These are phyloP conservation scores for Meganola albula DNA, from an alignment of 2,888 invertebrate genomes.

Conservation along the genomic window DNA sequence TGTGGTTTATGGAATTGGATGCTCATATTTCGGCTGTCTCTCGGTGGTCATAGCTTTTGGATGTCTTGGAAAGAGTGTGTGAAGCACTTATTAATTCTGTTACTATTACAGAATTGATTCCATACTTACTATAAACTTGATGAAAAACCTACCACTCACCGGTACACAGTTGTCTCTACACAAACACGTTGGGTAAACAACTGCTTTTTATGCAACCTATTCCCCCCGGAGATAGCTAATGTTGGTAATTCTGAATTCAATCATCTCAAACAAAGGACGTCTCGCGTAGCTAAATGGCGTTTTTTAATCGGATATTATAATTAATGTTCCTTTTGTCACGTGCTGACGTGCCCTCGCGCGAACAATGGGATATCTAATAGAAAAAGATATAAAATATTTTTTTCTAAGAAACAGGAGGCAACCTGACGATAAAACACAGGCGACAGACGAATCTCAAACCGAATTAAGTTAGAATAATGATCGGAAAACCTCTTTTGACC, in stretches of 20 bases:
- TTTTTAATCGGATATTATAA: constrained; percentile 79
- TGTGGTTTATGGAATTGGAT: constrained; percentile 76
- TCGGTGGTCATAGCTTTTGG: constrained; percentile 62
- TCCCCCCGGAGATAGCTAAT: constrained; percentile 61
- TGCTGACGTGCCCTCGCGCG: constrained; percentile 75
- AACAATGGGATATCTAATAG: constrained; percentile 76
- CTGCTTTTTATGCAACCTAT: constrained; percentile 41
- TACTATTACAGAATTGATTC: too few relatives aligned
- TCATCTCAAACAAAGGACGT: constrained; percentile 73
- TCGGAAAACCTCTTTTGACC: constrained; percentile 47
- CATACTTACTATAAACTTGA: constrained; percentile 26
- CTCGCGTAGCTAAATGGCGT: constrained; percentile 73
- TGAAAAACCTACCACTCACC: constrained; percentile 31
- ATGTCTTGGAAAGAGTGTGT: constrained; percentile 54
- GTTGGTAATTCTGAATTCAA: constrained; percentile 73
- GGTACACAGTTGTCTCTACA: constrained; percentile 31
- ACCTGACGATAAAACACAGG: constrained; percentile 74
- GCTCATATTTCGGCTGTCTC: constrained; percentile 75
- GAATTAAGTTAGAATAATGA: constrained; percentile 73
- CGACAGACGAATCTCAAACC: constrained; percentile 56
- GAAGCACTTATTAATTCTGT: too few relatives aligned
- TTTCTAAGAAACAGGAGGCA: constrained; percentile 71
- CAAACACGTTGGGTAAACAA: constrained; percentile 41
- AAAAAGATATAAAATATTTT: constrained; percentile 74
- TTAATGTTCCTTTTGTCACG: constrained; percentile 79